Conservation (phyloP, 1,140 invertebrate genomes). For the Drosophila nigrodunni region DNA sequence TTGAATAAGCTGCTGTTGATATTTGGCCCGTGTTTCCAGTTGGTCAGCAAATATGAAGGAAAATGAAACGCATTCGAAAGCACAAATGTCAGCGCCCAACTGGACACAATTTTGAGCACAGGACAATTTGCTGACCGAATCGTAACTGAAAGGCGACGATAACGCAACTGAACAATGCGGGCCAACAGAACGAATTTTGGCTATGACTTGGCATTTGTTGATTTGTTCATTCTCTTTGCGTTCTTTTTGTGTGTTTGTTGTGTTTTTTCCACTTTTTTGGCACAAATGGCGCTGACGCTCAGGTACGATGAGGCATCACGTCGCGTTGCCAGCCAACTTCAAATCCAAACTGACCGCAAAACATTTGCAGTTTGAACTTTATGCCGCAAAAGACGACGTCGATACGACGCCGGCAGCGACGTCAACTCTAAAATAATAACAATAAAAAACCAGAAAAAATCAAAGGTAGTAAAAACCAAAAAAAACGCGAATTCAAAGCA, state of each 20-base stretch:
- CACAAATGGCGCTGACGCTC: constrained; percentile 17
- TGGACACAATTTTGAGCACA: constrained; percentile 17
- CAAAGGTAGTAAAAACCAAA: constrained; percentile 65
- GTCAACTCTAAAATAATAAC: constrained; percentile 71
- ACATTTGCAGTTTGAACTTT: constrained; percentile 79
- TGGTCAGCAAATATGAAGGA: not conserved
- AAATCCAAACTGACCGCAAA: constrained; percentile 81
- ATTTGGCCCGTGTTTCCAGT: not conserved
- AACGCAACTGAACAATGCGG: not conserved
- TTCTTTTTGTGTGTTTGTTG: no score
- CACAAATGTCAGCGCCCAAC: constrained; percentile 5
- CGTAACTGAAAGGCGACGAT: constrained; percentile 8
- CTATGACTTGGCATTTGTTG: constrained; percentile 11
- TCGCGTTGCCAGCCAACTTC: constrained; percentile 75
- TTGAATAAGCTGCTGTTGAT: not conserved
- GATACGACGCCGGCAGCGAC: constrained; percentile 56
- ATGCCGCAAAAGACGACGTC: constrained; percentile 49
- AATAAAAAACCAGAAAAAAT: constrained; percentile 66
- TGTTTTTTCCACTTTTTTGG: not conserved
- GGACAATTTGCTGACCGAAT: constrained; percentile 8
- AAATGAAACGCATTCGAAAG: constrained; percentile 6
- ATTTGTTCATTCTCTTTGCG: no score
- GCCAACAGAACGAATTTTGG: constrained; percentile 8
- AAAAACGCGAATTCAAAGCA: constrained; percentile 58
- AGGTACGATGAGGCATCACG: constrained; percentile 57